Evolutionary conservation across 2,888 invertebrate genomes (phyloP).

Genomic region (Leptinotarsa juncta): DNA sequence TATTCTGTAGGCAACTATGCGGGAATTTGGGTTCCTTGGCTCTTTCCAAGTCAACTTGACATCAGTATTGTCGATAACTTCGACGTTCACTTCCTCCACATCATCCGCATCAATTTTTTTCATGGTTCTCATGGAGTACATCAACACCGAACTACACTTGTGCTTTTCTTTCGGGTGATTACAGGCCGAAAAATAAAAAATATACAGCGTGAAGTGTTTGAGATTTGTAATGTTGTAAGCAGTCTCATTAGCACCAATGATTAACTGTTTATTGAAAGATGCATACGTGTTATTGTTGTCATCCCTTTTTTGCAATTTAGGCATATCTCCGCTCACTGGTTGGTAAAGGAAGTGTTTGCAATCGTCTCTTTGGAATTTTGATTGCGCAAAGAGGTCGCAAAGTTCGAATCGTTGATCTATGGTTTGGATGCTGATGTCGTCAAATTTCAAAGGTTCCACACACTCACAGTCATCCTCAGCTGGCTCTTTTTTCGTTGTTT

Average conservation of each 20-base stretch:
- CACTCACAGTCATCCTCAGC: slow-evolving; percentile 19
- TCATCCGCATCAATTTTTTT: slow-evolving; percentile 63
- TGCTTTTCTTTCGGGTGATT: slow-evolving; percentile 69
- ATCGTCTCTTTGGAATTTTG: slow-evolving; percentile 43
- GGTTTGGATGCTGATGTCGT: slow-evolving; percentile 16
- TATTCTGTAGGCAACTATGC: slow-evolving; percentile 73
- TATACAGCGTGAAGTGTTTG: slow-evolving; percentile 71
- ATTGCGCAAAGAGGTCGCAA: slow-evolving; percentile 45
- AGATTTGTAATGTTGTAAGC: slow-evolving; percentile 61
- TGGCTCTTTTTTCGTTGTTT: background rate
- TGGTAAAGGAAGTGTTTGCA: slow-evolving; percentile 44
- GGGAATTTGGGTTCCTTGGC: slow-evolving; percentile 74
- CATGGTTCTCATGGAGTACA: slow-evolving; percentile 67
- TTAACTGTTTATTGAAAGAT: slow-evolving; percentile 1
- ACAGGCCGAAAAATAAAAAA: slow-evolving; percentile 73
- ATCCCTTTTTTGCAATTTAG: background rate
- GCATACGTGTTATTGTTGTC: background rate
- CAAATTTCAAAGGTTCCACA: background rate
- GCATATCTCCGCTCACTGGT: background rate
- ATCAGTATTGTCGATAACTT: slow-evolving; percentile 40
- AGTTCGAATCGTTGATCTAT: slow-evolving; percentile 27
- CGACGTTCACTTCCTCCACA: slow-evolving; percentile 54
- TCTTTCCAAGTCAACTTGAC: slow-evolving; percentile 69
- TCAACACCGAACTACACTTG: slow-evolving; percentile 67
- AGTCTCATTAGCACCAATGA: slow-evolving; percentile 46